Evolutionary conservation across 2,113 vertebrate species (phyloP).

Genomic region (Brevimyrus niger): DNA sequence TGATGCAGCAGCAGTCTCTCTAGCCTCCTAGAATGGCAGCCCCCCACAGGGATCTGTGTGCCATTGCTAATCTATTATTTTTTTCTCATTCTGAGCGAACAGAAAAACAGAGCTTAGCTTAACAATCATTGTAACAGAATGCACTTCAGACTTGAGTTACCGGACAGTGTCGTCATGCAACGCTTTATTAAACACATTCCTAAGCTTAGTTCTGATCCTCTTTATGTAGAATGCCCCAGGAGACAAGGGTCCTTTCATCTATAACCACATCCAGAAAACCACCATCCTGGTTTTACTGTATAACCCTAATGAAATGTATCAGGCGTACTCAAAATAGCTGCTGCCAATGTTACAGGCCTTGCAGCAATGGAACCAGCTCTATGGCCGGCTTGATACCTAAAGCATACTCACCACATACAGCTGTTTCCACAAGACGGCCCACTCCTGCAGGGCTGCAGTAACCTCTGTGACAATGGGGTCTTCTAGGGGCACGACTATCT

Average conservation of each 20-base stretch:
- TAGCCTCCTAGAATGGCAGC: neutral
- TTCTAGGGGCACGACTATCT: constrained; percentile 91
- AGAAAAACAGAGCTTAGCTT: neutral
- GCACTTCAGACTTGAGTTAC: neutral
- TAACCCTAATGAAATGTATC: neutral
- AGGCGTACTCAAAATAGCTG: neutral
- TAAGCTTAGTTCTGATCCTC: neutral
- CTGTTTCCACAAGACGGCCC: constrained; percentile 93
- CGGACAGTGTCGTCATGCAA: neutral
- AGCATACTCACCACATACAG: constrained; percentile 82
- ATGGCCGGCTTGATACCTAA: neutral
- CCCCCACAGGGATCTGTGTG: neutral
- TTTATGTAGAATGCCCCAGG: neutral
- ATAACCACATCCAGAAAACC: neutral
- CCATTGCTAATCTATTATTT: neutral
- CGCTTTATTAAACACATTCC: neutral
- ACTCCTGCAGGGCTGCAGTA: constrained; percentile 92
- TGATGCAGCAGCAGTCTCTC: neutral
- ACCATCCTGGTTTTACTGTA: neutral
- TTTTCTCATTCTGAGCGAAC: neutral
- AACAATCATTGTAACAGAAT: neutral
- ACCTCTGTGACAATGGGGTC: constrained; percentile 94
- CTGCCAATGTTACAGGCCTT: neutral
- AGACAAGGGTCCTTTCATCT: neutral
- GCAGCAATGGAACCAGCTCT: neutral